Percentiles rank a stretch among this genome's conserved stretches.
phyloP scores from a whole-genome alignment of 2,113 vertebrate genomes.

The Vidua chalybeata region DNA sequence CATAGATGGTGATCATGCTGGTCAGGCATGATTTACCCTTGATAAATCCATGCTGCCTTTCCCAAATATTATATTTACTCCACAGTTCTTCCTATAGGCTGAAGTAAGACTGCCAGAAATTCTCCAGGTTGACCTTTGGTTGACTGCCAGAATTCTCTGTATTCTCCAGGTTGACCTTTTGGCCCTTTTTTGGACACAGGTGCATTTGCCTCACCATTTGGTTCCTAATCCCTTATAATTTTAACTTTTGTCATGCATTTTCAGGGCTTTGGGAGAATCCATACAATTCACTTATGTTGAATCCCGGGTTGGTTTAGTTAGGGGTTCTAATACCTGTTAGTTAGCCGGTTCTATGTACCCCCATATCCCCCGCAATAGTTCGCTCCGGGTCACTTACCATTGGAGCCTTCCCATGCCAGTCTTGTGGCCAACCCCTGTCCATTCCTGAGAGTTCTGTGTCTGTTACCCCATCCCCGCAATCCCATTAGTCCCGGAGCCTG shows the following conservation, averaged over 20 bases:
- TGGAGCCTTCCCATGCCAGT: too few species aligned
- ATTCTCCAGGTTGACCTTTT: not conserved
- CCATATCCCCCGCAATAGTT: too few species aligned
- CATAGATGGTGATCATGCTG: not conserved
- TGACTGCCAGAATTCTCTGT: not conserved
- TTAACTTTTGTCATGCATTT: not conserved
- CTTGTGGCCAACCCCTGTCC: too few species aligned
- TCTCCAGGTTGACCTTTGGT: not conserved
- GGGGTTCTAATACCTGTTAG: too few species aligned
- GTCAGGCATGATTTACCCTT: not conserved
- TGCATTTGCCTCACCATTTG: not conserved
- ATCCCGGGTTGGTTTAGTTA: too few species aligned
- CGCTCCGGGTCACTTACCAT: too few species aligned
- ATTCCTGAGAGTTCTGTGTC: too few species aligned
- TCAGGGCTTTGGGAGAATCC: not conserved
- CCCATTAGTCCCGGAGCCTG: too few species aligned
- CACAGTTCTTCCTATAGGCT: not conserved
- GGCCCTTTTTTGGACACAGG: not conserved
- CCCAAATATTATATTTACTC: not conserved
- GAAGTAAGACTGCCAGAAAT: not conserved
- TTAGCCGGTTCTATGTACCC: too few species aligned
- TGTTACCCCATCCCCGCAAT: too few species aligned
- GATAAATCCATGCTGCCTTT: not conserved
- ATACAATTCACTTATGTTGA: not conserved
- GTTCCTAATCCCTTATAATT: not conserved